Evolutionary conservation across 2,113 vertebrate genomes (phyloP).

Genomic region (Corydoras sp.): DNA sequence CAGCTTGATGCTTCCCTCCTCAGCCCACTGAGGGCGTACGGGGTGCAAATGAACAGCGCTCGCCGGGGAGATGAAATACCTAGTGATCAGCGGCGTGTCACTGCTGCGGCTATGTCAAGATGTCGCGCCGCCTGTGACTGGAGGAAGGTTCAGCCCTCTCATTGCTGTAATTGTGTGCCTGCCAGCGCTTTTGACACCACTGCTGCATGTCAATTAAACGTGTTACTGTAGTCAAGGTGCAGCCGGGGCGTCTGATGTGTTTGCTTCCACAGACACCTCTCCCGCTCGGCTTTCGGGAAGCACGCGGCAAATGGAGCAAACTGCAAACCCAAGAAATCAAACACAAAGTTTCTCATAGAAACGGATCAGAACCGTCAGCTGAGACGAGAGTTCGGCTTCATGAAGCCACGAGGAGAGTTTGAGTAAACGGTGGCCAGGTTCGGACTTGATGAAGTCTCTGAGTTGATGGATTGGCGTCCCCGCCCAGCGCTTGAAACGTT

Average conservation of each 20-base stretch:
- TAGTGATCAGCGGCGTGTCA: slow-evolving; percentile 40
- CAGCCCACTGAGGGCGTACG: slow-evolving; percentile 56
- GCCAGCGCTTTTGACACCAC: slow-evolving; percentile 57
- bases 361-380: background rate
- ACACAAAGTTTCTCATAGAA: slow-evolving; percentile 21
- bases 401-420: too few species aligned
- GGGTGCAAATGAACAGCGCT: slow-evolving; percentile 65
- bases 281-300: slow-evolving; percentile 5
- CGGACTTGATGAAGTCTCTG: too few species aligned
- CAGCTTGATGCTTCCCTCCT: slow-evolving; percentile 44
- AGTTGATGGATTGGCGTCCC: too few species aligned
- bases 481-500: too few species aligned
- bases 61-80: slow-evolving; percentile 44
- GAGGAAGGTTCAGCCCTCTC: slow-evolving; percentile 27
- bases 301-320: slow-evolving; percentile 1
- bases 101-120: slow-evolving; percentile 39
- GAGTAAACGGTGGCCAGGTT: too few species aligned
- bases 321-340: slow-evolving; percentile 19
- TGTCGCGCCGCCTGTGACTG: slow-evolving; percentile 30
- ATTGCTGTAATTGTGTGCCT: slow-evolving; percentile 41
- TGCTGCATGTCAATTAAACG: slow-evolving; percentile 58
- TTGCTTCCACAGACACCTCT: slow-evolving; percentile 29
- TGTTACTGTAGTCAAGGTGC: slow-evolving; percentile 49
- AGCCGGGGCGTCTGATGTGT: slow-evolving; percentile 40
- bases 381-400: too few species aligned